These are phyloP conservation scores for Drosophila ironensis DNA, from an alignment of 1,140 invertebrate species.

Conservation along the genomic window DNA sequence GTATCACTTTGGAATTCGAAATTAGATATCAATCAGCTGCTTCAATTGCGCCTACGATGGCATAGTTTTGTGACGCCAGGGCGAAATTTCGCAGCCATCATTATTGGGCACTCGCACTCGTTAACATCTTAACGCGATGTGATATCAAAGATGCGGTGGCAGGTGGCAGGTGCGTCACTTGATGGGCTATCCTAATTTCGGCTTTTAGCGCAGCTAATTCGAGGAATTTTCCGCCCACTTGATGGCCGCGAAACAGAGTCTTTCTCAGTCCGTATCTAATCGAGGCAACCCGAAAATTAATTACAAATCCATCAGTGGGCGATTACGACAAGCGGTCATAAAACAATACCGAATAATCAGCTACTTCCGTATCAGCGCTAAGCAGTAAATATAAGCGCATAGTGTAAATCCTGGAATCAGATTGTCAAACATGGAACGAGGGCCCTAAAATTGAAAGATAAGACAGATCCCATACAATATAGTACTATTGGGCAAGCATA, in stretches of 20 bases:
- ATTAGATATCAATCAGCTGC: not conserved
- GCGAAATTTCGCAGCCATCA: slow-evolving; percentile 16
- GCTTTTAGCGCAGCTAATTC: slow-evolving; percentile 29
- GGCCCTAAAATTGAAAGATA: slow-evolving; percentile 6
- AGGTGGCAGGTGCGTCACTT: slow-evolving; percentile 18
- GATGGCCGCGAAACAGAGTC: not conserved
- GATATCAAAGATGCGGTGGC: not conserved
- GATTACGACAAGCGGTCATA: slow-evolving; percentile 55
- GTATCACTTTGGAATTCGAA: not conserved
- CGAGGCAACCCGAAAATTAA: slow-evolving; percentile 37
- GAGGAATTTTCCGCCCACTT: slow-evolving; percentile 34
- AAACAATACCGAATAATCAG: slow-evolving; percentile 31
- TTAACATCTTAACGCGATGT: slow-evolving; percentile 30
- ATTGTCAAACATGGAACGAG: slow-evolving; percentile 14
- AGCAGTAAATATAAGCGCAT: slow-evolving; percentile 11
- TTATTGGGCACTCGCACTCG: not conserved
- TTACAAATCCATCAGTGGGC: slow-evolving; percentile 62
- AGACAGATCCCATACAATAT: not conserved
- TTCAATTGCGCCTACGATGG: not conserved
- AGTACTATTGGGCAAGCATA: not conserved
- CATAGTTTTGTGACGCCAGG: slow-evolving; percentile 6
- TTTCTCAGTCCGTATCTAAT: slow-evolving; percentile 52
- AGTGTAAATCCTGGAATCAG: slow-evolving; percentile 2
- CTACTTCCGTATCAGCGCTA: slow-evolving; percentile 29
- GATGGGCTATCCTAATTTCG: slow-evolving; percentile 1